phyloP scores from a whole-genome alignment of 2,113 vertebrate species.

The Poecile atricapillus region DNA sequence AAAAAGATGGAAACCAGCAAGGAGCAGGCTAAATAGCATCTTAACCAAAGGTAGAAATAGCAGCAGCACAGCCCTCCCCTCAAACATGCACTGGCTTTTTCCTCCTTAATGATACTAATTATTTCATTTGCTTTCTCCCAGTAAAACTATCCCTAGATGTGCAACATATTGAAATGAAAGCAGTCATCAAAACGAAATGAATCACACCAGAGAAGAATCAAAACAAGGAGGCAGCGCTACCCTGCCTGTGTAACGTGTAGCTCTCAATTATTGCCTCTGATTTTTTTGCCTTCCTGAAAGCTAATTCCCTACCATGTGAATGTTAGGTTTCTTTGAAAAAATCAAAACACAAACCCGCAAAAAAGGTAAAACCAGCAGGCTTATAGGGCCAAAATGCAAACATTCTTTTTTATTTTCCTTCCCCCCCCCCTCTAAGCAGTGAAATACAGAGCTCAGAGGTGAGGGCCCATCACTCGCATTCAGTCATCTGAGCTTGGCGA shows the following conservation, averaged over 20 bases:
- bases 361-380: neutral
- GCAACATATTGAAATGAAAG: conserved; percentile 53
- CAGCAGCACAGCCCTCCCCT: neutral
- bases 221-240: conserved; percentile 36
- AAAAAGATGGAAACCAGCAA: conserved; percentile 43
- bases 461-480: neutral
- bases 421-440: neutral
- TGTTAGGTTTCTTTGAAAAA: neutral
- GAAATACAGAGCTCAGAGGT: neutral
- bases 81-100: neutral
- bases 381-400: neutral
- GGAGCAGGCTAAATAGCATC: conserved; percentile 11
- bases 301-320: neutral
- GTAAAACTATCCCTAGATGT: conserved; percentile 34
- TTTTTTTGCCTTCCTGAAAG: neutral
- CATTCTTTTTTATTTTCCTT: accelerated
- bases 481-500: neutral
- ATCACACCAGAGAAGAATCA: conserved; percentile 42
- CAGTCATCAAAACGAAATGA: conserved; percentile 51
- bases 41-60: conserved; percentile 39
- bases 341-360: accelerated
- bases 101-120: conserved; percentile 57
- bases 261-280: conserved; percentile 11
- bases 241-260: neutral
- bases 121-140: conserved; percentile 54